Evolutionary conservation across 2,113 vertebrate genomes (phyloP).

Genomic region (Nannospalax galili): DNA sequence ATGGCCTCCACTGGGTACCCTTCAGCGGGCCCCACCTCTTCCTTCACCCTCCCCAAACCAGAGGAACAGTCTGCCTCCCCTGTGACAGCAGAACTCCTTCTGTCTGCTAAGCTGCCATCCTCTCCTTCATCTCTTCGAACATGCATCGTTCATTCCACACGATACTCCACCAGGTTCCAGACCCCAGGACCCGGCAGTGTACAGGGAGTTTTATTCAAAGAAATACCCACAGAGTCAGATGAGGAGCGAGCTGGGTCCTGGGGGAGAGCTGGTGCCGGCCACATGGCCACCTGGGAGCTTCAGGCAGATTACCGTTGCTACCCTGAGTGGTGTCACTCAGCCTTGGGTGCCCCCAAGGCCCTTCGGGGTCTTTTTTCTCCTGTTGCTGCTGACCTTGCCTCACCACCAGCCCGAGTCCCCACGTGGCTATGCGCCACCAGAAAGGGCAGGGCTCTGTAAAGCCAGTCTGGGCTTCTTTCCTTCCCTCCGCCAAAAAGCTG

Average conservation of each 20-base stretch:
- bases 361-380: neutral
- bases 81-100: neutral
- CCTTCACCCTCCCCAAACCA: neutral
- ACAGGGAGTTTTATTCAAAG: neutral
- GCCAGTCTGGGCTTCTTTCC: neutral
- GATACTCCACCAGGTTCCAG: rapidly evolving
- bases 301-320: too few relatives aligned
- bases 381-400: neutral
- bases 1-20: neutral
- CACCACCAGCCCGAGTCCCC: neutral
- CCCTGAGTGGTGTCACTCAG: neutral
- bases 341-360: neutral
- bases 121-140: neutral
- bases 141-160: rapidly evolving
- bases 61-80: too few relatives aligned
- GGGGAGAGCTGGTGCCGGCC: neutral
- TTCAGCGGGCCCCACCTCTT: neutral
- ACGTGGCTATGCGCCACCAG: neutral
- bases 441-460: conserved; percentile 15
- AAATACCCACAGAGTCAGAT: neutral
- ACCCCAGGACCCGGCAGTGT: neutral
- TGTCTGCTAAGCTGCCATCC: neutral
- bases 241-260: neutral
- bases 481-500: conserved; percentile 37
- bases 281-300: neutral